phyloP scores from a whole-genome alignment of 1,140 invertebrate genomes.

The Dreissena rostriformis region DNA sequence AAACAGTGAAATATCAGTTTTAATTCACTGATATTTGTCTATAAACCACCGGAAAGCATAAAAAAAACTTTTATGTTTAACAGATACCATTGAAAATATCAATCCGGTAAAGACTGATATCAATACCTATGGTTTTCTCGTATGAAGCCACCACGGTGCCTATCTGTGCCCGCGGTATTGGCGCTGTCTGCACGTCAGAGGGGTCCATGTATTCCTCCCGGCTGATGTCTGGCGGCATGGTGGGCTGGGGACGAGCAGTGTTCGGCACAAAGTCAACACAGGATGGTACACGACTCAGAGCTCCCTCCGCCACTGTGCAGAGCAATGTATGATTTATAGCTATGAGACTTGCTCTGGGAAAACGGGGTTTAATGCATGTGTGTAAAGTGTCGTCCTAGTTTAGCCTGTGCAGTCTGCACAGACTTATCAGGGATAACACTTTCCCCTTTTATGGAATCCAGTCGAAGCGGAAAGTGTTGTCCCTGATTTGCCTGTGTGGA shows the following conservation, averaged over 20 bases:
- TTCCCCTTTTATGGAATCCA: too few species aligned
- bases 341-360: background rate
- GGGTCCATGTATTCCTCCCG: slow-evolving; percentile 67
- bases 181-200: slow-evolving; percentile 74
- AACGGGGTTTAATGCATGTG: too few species aligned
- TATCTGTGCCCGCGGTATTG: slow-evolving; percentile 76
- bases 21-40: too few species aligned
- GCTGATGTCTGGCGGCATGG: slow-evolving; percentile 74
- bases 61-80: background rate
- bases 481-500: background rate
- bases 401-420: too few species aligned
- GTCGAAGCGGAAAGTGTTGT: background rate
- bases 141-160: slow-evolving; percentile 76
- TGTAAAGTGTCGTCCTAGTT: background rate
- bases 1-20: too few species aligned
- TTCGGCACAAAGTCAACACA: slow-evolving; percentile 76
- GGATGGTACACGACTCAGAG: slow-evolving; percentile 62
- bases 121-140: slow-evolving; percentile 80
- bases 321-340: background rate
- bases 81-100: too few species aligned
- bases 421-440: background rate
- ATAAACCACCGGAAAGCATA: background rate
- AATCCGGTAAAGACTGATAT: background rate
- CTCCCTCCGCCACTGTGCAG: slow-evolving; percentile 47
- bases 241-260: slow-evolving; percentile 75